A percentile compares a stretch with the other conserved stretches of the same genome.
Conservation (phyloP, 2,797 vertebrate species). For the Sebastes trivittatus region DNA sequence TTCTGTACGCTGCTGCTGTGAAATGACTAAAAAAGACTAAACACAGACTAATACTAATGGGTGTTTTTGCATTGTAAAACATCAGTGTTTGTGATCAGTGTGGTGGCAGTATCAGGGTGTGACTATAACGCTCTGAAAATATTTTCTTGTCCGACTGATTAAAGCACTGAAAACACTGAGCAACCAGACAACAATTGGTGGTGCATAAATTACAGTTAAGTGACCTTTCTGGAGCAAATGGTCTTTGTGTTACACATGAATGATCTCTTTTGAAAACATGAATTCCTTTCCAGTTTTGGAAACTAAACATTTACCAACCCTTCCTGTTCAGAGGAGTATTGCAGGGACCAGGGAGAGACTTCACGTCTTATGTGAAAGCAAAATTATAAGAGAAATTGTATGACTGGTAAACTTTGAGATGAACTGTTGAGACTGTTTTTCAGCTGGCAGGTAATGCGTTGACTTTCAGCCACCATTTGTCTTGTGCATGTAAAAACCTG, state of each 20-base stretch:
- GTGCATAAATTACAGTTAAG: not conserved
- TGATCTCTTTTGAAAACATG: not conserved
- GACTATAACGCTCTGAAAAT: not conserved
- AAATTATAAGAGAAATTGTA: not conserved
- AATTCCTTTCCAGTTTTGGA: not conserved
- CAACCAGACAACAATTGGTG: not conserved
- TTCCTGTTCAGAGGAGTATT: too few relatives aligned
- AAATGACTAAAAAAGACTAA: not conserved
- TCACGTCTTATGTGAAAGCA: not conserved
- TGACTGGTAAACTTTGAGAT: not conserved
- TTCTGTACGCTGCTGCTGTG: not conserved
- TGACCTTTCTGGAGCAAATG: not conserved
- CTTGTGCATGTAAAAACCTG: too few relatives aligned
- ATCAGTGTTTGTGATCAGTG: not conserved
- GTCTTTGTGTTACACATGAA: not conserved
- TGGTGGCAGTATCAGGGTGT: not conserved
- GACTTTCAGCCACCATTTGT: not conserved
- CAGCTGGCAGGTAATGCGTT: too few relatives aligned
- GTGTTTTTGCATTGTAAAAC: not conserved
- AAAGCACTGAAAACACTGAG: not conserved
- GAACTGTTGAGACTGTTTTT: not conserved
- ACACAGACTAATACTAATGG: not conserved
- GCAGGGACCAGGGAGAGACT: not conserved
- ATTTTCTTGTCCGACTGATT: constrained; percentile 21
- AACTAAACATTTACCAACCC: not conserved